Base-by-base conservation (phyloP, 2,888 invertebrate genomes). In the Heliconius hortense region DNA sequence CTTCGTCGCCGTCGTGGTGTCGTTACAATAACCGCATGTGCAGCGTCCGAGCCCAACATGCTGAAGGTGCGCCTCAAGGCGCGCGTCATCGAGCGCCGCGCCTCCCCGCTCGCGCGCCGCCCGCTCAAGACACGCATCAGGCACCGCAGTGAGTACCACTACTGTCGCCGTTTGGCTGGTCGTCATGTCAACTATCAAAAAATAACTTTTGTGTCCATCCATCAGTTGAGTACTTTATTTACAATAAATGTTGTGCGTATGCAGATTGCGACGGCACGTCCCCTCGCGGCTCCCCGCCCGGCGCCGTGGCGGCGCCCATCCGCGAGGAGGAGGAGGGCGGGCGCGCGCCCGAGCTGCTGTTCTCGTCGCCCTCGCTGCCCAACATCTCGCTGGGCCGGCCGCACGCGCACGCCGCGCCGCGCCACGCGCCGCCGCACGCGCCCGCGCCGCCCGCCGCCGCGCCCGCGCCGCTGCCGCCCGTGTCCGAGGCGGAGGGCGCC, bases 41-140 rank as follows among this genome's bases (percentile, higher is more conserved):
- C 90, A 98, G 98, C 98, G 90, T 98, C 98, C 94, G 98, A 98
- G 96, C 98, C 98, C 85, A 98, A 99, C 95, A 96, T 98, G 94
- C 96, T 98, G 95, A 98, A 98, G 95, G 97, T 98, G 94, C 96
- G 97, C 82, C 96, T 98, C 90, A 98, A 98, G 95, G 97, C 98
- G 95, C 97, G 98, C 90, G 98, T 98, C 90, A 97, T 98, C 95
- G 98, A 98, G 94, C 96, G 98, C 82, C 96, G 98, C 90, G 97
- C 98, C 89, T 98, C 98, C 90, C 98, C 98, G 84, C 96, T 98
- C 92, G 97, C 96, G 83, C 95, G 97, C 84, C 96, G 98, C 82
- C 98, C 88, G 95, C 96, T 86, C 96, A 97, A 91, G 96, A 89
- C 84, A 87, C 95, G 95, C 96, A 96, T 91, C 96, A 97, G 95